Evolutionary conservation across 2,888 invertebrate genomes (phyloP).

Genomic region (Chrysolina haemoptera): DNA sequence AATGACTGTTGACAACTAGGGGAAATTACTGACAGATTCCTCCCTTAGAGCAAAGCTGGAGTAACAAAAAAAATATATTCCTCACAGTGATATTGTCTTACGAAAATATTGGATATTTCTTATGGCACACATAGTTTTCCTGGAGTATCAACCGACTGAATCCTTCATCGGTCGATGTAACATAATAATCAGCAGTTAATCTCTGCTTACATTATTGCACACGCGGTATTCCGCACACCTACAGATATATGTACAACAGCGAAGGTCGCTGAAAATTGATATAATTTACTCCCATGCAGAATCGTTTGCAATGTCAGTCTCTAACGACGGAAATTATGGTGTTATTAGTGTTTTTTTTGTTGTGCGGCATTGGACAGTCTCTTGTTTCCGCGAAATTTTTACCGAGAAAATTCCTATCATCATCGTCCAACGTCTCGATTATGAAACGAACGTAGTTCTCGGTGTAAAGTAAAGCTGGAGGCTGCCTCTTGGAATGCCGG

Average conservation of each 20-base stretch:
- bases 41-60: too few species aligned
- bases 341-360: constrained; percentile 18
- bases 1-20: too few species aligned
- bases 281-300: constrained; percentile 29
- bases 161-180: neutral
- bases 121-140: neutral
- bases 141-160: neutral
- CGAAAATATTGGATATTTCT: too few species aligned
- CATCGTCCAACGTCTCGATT: constrained; percentile 4
- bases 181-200: constrained; percentile 5
- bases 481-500: neutral
- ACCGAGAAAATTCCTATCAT: constrained; percentile 4
- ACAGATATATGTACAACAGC: constrained; percentile 8
- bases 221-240: constrained; percentile 16
- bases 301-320: constrained; percentile 10
- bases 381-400: neutral
- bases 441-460: neutral
- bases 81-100: too few species aligned
- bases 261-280: constrained; percentile 26
- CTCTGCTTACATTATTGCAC: constrained; percentile 3
- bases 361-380: neutral
- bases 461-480: neutral
- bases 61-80: too few species aligned
- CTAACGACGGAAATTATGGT: constrained; percentile 12
- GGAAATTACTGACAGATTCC: too few species aligned